Evolutionary conservation across 2,113 vertebrate genomes (phyloP).

Genomic region (Phocoena phocoena): DNA sequence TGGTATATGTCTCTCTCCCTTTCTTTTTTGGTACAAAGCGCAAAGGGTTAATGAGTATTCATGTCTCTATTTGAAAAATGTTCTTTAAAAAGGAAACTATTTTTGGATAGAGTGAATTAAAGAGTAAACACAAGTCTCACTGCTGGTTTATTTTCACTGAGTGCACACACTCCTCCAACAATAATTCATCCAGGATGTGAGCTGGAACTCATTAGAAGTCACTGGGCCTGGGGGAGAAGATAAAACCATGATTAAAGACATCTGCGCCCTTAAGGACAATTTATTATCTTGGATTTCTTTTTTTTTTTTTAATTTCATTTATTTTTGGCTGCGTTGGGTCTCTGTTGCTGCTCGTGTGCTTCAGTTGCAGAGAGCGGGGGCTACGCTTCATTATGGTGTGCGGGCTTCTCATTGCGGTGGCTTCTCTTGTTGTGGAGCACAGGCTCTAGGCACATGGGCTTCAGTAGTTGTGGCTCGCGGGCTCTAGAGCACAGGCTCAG

Average conservation of each 20-base stretch:
- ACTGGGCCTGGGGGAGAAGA: slow-evolving; percentile 65
- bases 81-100: slow-evolving; percentile 63
- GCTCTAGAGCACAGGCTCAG: too few species aligned
- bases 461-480: too few species aligned
- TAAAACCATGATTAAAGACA: slow-evolving; percentile 69
- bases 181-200: slow-evolving; percentile 76
- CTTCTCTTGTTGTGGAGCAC: too few species aligned
- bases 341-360: too few species aligned
- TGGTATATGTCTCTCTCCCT: neutral
- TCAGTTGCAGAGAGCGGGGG: too few species aligned
- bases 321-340: too few species aligned
- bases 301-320: slow-evolving; percentile 40
- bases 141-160: slow-evolving; percentile 73
- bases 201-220: slow-evolving; percentile 75
- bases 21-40: neutral
- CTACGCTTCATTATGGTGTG: too few species aligned
- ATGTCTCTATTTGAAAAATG: slow-evolving; percentile 51
- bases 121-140: slow-evolving; percentile 62
- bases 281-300: slow-evolving; percentile 74
- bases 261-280: slow-evolving; percentile 64
- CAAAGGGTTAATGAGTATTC: slow-evolving; percentile 54
- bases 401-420: too few species aligned
- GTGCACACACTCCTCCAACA: slow-evolving; percentile 29
- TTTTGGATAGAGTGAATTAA: slow-evolving; percentile 71
- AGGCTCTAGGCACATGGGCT: too few species aligned